These are phyloP conservation scores for Lathamus discolor DNA, from an alignment of 2,113 vertebrate species.

Conservation along the genomic window DNA sequence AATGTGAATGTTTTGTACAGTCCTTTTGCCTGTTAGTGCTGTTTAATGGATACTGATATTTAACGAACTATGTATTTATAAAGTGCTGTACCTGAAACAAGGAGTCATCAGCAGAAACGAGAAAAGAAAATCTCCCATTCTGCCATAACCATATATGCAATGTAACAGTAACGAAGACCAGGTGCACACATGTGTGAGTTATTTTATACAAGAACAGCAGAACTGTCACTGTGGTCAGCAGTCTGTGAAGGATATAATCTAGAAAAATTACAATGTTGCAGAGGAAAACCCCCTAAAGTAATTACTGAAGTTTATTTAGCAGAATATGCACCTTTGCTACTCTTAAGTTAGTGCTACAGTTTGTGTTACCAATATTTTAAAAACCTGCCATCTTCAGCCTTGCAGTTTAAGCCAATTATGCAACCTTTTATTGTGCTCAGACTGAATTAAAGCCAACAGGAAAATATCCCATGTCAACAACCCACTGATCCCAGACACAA, in stretches of 20 bases:
- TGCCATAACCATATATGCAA: conserved; percentile 40
- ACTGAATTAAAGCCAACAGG: conserved; percentile 16
- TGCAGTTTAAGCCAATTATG: background rate
- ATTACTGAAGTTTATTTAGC: conserved; percentile 62
- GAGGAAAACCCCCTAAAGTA: conserved; percentile 66
- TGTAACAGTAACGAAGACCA: conserved; percentile 61
- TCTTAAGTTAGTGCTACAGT: conserved; percentile 27
- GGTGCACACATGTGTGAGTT: conserved; percentile 59
- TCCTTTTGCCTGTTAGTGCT: background rate
- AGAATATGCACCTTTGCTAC: conserved; percentile 54
- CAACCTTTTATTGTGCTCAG: background rate
- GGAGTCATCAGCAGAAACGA: conserved; percentile 46
- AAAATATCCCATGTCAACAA: background rate
- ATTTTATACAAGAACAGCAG: conserved; percentile 66
- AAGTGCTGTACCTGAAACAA: background rate
- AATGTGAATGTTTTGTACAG: background rate
- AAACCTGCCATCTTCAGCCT: conserved; percentile 11
- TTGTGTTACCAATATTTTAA: background rate
- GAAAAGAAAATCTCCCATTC: conserved; percentile 6
- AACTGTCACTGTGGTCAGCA: conserved; percentile 73
- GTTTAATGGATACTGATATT: conserved; percentile 2
- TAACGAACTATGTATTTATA: background rate
- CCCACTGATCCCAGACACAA: background rate
- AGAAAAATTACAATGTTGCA: conserved; percentile 60
- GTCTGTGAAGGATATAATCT: conserved; percentile 56